Base-by-base conservation (phyloP, 92 coral and sea anemone genomes). In the Ricordea florida region DNA sequence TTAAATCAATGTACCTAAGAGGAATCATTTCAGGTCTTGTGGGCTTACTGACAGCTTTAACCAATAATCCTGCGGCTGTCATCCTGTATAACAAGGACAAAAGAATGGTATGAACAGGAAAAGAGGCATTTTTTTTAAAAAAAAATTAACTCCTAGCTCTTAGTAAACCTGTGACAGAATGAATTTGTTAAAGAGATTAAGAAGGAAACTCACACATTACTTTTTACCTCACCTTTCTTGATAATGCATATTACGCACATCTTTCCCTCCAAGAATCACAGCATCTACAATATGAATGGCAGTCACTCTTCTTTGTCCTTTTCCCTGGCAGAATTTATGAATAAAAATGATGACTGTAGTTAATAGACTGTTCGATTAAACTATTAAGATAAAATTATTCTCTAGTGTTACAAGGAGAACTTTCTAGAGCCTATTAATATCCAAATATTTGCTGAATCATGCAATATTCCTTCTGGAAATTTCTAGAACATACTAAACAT, bases 261-360 rank as follows among this genome's bases (percentile, higher is more conserved):
- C 98, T 29, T 73, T 84, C 21, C 98, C 98, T 24, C 98, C 98
- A 47, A 94, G 72, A 43, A 88, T 64, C 34, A 88, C 84, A 1
- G 91, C 98, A 67, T 94, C 98, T 9, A 85, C 58, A 32, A 94
- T 90, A 32, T 94, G 96, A 28, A 94, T 84, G 6, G 96, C 98
- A 30, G 83, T 57, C 7, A 90, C 66, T 35, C 93, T 86, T 18
- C 90, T 85, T 66, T 94, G 98, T 2, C 98, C 98, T 65, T 79
- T 94, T 2, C 98, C 94, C 98, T 94, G 41, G 40, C 17, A 14
- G 21, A 10, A 27, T 3, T 31, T 6, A 31, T 13, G 6, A 4
- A 17, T 10, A 21, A n/a, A 30, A 66, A 3, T 0, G 5, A 43
- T 16, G 23, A 64, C 5, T 10, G 37, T 2, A 9, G 37, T 22